These are phyloP conservation scores for Siniperca undulata DNA, from an alignment of 2,797 vertebrate genomes.

Conservation along the genomic window DNA sequence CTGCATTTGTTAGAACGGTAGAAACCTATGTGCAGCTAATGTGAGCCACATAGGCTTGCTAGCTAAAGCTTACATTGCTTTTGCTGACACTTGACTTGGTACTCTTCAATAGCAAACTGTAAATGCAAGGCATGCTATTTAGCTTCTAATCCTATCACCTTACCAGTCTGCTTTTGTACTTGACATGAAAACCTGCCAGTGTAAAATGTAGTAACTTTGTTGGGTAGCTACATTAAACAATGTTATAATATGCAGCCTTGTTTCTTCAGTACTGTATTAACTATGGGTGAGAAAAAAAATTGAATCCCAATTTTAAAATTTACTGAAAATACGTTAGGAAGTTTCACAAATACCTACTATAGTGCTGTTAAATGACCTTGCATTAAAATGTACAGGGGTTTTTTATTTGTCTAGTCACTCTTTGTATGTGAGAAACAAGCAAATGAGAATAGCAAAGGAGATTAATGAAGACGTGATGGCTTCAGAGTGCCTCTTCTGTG, in stretches of 20 bases:
- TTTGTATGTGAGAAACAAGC: background rate
- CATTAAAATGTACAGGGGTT: background rate
- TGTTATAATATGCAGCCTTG: background rate
- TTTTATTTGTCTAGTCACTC: background rate
- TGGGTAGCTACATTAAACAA: background rate
- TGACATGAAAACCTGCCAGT: background rate
- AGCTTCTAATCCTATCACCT: background rate
- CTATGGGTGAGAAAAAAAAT: background rate
- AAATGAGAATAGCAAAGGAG: background rate
- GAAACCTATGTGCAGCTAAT: background rate
- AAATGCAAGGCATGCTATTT: background rate
- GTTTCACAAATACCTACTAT: background rate
- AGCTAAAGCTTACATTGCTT: background rate
- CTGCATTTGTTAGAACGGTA: background rate
- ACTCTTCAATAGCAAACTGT: background rate
- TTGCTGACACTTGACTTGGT: background rate
- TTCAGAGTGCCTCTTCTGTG: background rate
- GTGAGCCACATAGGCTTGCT: background rate
- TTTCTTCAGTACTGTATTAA: background rate
- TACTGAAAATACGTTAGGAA: background rate
- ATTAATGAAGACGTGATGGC: background rate
- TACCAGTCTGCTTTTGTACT: background rate
- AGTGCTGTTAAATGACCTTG: background rate
- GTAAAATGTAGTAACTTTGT: background rate
- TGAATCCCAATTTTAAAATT: background rate